phyloP scores from a whole-genome alignment of 2,888 invertebrate genomes.

The Drosophila paracracens region DNA sequence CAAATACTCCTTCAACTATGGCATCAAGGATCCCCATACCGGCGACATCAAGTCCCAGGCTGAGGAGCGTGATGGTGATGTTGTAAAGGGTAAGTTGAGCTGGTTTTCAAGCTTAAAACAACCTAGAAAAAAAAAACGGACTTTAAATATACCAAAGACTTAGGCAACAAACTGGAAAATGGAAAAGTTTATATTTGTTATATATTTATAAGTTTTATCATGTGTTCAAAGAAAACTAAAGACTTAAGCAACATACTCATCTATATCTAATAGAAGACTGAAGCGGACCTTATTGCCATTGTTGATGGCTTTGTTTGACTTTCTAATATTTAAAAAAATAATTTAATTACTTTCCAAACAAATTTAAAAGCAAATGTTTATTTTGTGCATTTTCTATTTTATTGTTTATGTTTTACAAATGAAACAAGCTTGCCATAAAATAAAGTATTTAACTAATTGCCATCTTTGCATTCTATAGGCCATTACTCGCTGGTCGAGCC shows the following conservation, averaged over 20 bases:
- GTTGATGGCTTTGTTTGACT: conserved; percentile 16
- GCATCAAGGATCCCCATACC: conserved; percentile 89
- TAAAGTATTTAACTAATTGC: conserved; percentile 5
- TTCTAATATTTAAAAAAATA: background rate
- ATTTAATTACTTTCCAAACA: background rate
- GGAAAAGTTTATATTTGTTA: background rate
- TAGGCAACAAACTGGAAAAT: background rate
- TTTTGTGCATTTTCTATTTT: background rate
- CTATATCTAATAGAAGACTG: background rate
- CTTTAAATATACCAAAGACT: background rate
- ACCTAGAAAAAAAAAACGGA: background rate
- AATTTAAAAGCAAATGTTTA: no score
- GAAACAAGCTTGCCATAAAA: background rate
- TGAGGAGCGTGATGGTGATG: conserved; percentile 90
- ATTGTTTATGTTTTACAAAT: background rate
- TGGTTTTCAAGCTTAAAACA: background rate
- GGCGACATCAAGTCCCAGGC: conserved; percentile 90
- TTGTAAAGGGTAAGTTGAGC: conserved; percentile 86
- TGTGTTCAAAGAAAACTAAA: conserved; percentile 13
- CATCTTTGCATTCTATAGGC: conserved; percentile 83
- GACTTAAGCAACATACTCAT: conserved; percentile 31
- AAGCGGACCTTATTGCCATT: background rate
- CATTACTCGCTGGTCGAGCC: conserved; percentile 86
- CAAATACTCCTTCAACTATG: conserved; percentile 89
- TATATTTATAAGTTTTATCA: background rate